Conservation (phyloP, 2,888 invertebrate species). For the Leucophenga maculata region DNA sequence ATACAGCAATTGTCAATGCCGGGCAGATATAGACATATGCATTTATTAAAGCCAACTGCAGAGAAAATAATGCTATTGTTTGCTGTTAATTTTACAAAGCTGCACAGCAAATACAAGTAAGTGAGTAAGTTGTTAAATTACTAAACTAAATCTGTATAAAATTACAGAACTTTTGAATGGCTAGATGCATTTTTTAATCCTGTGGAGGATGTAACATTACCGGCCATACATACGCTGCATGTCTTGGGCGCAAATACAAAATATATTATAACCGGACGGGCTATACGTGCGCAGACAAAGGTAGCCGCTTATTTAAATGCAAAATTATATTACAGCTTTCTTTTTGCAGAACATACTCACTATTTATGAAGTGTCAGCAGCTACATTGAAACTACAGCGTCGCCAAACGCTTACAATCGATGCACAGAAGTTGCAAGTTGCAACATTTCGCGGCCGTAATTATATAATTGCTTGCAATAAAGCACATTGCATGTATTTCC, state of each 20-base stretch:
- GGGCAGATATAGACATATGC: conserved; percentile 53
- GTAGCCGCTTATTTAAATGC: conserved; percentile 37
- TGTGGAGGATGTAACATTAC: conserved; percentile 57
- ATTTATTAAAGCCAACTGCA: conserved; percentile 49
- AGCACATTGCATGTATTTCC: conserved; percentile 54
- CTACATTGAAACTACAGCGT: conserved; percentile 46
- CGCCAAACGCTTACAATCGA: conserved; percentile 59
- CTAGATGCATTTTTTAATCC: conserved; percentile 64
- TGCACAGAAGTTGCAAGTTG: conserved; percentile 48
- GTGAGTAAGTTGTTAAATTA: neutral
- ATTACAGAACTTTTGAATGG: conserved; percentile 64
- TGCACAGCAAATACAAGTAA: conserved; percentile 52
- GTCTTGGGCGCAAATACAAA: conserved; percentile 54
- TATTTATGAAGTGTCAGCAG: conserved; percentile 51
- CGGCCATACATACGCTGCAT: conserved; percentile 52
- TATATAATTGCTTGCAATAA: conserved; percentile 58
- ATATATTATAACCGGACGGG: conserved; percentile 56
- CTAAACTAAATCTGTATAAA: neutral
- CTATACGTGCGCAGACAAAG: conserved; percentile 50
- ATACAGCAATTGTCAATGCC: conserved; percentile 62
- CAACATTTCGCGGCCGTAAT: conserved; percentile 57
- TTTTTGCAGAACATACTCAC: conserved; percentile 56
- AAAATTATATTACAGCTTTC: too few species aligned
- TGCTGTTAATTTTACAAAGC: conserved; percentile 52
- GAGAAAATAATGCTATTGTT: conserved; percentile 58